Conservation (phyloP, 2,113 vertebrate species). For the Brachionichthys hirsutus region DNA sequence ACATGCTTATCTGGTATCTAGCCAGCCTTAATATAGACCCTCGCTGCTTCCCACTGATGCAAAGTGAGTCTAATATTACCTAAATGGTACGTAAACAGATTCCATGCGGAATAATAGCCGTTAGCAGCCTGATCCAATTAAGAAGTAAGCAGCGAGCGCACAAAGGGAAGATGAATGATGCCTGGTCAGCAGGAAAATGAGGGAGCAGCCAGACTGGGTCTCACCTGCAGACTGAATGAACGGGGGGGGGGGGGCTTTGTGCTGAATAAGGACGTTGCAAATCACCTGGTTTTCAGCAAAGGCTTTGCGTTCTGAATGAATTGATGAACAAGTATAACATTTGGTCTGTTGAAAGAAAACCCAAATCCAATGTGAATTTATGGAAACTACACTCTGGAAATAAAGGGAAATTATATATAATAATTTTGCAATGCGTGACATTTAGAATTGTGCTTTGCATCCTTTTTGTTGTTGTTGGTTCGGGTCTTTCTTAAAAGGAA, state of each 20-base stretch:
- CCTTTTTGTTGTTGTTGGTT: no score
- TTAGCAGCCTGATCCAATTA: constrained; percentile 57
- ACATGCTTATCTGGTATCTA: constrained; percentile 35
- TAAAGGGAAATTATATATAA: no score
- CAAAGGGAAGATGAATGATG: constrained; percentile 58
- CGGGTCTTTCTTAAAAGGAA: no score
- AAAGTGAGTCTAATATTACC: constrained; percentile 48
- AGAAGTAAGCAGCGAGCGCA: constrained; percentile 39
- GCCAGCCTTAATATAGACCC: constrained; percentile 29
- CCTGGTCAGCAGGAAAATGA: constrained; percentile 62
- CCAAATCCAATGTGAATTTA: no score
- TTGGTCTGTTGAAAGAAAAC: no score
- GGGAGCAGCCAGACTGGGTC: constrained; percentile 33
- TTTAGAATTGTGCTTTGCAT: no score
- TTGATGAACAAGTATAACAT: no score
- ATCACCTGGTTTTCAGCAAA: constrained; percentile 34
- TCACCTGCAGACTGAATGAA: constrained; percentile 14
- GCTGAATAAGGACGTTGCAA: no score
- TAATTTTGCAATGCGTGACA: no score
- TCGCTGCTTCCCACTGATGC: constrained; percentile 30
- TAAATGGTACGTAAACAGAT: constrained; percentile 59
- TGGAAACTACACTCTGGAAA: no score
- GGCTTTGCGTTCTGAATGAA: background rate
- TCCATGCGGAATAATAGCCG: constrained; percentile 54
- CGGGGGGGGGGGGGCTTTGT: no score